These are phyloP conservation scores for Eilema depressum DNA, from an alignment of 2,888 invertebrate genomes.

Conservation along the genomic window DNA sequence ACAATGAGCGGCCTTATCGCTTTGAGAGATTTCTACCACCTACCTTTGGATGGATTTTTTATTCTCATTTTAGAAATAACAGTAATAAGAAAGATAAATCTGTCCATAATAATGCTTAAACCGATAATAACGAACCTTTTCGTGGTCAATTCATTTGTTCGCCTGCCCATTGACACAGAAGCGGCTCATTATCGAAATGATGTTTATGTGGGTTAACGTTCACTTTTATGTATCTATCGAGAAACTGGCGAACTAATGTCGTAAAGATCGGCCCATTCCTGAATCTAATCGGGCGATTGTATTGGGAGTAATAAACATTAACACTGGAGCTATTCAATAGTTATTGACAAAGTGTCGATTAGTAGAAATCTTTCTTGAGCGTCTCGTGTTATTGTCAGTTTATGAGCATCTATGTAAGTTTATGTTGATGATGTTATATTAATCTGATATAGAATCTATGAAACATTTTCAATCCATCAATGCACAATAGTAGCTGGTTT, in stretches of 20 bases:
- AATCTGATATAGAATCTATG: not conserved
- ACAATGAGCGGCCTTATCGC: no score
- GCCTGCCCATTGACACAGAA: slow-evolving; percentile 30
- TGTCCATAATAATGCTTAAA: not conserved
- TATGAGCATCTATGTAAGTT: not conserved
- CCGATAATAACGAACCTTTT: not conserved
- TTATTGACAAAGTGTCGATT: slow-evolving; percentile 11
- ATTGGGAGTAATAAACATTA: slow-evolving; percentile 26
- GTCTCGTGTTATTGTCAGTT: not conserved
- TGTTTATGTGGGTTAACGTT: slow-evolving; percentile 48
- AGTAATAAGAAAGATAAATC: not conserved
- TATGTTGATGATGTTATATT: not conserved
- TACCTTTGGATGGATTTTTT: no score
- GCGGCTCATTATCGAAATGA: slow-evolving; percentile 32
- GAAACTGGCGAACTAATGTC: slow-evolving; percentile 16
- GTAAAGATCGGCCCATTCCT: slow-evolving; percentile 9
- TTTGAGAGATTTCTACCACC: no score
- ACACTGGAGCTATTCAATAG: slow-evolving; percentile 16
- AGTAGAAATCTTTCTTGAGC: not conserved
- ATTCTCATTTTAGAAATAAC: not conserved
- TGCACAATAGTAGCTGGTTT: no score
- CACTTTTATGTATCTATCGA: slow-evolving; percentile 9
- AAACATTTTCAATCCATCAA: not conserved
- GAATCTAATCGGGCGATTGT: slow-evolving; percentile 27
- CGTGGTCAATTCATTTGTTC: slow-evolving; percentile 30